A percentile compares a stretch with the other conserved stretches of the same genome.
phyloP scores from a whole-genome alignment of 2,113 vertebrate genomes.

The Ptyas mucosa region DNA sequence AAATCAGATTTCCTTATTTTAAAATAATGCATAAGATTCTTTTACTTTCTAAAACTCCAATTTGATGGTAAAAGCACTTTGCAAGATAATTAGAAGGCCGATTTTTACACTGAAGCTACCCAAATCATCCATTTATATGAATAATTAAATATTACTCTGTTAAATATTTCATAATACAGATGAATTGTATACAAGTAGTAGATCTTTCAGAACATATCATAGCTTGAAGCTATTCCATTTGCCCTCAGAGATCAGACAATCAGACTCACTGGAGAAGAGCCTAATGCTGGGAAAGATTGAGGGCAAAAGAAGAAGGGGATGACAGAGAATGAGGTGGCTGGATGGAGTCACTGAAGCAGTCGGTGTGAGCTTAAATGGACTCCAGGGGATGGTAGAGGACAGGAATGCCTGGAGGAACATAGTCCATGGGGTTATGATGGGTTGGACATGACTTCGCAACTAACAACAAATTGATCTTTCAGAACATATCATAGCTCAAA shows the following conservation, averaged over 20 bases:
- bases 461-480: neutral
- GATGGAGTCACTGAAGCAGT: too few relatives aligned
- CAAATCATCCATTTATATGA: neutral
- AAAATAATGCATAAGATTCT: conserved; percentile 52
- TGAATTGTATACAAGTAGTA: neutral
- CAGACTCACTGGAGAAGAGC: too few relatives aligned
- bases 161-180: neutral
- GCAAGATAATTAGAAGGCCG: conserved; percentile 47
- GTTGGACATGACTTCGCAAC: too few relatives aligned
- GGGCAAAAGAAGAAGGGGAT: too few relatives aligned
- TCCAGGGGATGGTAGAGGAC: too few relatives aligned
- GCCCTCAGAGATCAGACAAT: neutral
- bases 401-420: too few relatives aligned
- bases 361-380: too few relatives aligned
- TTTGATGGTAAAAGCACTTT: conserved; percentile 38
- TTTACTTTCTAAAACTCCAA: conserved; percentile 43
- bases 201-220: neutral
- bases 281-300: too few relatives aligned
- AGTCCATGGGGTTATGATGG: too few relatives aligned
- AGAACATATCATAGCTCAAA: neutral
- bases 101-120: conserved; percentile 35
- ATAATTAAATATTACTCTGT: neutral
- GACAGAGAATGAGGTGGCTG: too few relatives aligned
- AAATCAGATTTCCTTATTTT: conserved; percentile 50
- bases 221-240: neutral